Conservation (phyloP, 2,113 vertebrate genomes). For the Mesembrinibis cayennensis region DNA sequence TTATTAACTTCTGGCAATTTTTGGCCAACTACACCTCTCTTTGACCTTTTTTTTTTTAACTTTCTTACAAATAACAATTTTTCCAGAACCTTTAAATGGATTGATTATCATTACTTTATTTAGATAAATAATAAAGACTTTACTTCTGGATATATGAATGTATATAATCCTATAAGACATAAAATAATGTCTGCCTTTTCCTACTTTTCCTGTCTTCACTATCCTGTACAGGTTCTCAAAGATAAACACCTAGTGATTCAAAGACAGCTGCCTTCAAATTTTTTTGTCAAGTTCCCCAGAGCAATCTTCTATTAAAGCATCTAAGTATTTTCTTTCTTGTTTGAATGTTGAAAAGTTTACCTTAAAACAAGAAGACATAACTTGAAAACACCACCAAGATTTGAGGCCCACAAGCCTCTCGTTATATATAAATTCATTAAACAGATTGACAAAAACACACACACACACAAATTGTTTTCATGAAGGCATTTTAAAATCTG, state of each 20-base stretch:
- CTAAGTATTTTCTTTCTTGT: not conserved
- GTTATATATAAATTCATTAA: not conserved
- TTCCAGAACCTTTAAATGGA: not conserved
- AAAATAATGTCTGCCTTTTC: not conserved
- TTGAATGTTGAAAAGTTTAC: not conserved
- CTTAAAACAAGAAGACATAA: not conserved
- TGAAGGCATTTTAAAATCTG: not conserved
- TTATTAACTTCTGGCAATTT: not conserved
- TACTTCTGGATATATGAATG: not conserved
- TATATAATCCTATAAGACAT: not conserved
- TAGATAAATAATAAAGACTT: not conserved
- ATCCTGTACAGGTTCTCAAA: not conserved
- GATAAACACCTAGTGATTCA: not conserved
- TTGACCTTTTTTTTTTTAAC: not conserved
- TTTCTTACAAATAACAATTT: not conserved
- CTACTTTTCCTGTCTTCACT: not conserved
- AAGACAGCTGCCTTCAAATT: not conserved
- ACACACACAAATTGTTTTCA: not conserved
- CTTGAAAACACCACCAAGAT: not conserved
- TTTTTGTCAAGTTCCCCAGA: not conserved
- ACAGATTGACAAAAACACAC: not conserved
- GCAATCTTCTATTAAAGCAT: not conserved
- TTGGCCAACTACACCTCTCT: not conserved
- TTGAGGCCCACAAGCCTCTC: not conserved
- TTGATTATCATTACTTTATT: not conserved